Evolutionary conservation across 2,888 invertebrate species (phyloP).

Genomic region (Erannis defoliaria): DNA sequence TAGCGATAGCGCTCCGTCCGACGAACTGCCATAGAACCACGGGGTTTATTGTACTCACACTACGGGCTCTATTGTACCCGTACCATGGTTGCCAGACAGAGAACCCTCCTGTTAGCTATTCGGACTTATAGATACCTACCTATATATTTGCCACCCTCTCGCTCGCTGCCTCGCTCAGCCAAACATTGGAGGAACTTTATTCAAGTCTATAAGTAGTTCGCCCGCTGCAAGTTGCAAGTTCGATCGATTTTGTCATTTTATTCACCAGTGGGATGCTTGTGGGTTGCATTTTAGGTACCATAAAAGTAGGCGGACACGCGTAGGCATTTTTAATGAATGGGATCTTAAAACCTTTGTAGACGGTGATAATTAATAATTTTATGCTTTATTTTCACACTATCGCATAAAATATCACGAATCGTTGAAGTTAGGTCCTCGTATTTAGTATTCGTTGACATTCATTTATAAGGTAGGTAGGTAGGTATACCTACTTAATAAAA

Average conservation of each 20-base stretch:
- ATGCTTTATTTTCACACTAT: slow-evolving; percentile 2
- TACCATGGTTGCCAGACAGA: slow-evolving; percentile 74
- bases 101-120: slow-evolving; percentile 69
- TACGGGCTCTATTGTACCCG: slow-evolving; percentile 23
- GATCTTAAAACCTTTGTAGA: slow-evolving; percentile 8
- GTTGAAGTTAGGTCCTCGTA: no score
- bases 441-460: no score
- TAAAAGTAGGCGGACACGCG: slow-evolving; percentile 39
- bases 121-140: slow-evolving; percentile 62
- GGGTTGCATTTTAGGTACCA: slow-evolving; percentile 40
- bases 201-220: background rate
- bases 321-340: slow-evolving; percentile 37
- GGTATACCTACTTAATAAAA: no score
- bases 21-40: slow-evolving; percentile 66
- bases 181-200: slow-evolving; percentile 18
- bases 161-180: slow-evolving; percentile 33
- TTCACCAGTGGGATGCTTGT: slow-evolving; percentile 36
- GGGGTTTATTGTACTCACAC: slow-evolving; percentile 71
- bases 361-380: slow-evolving; percentile 7
- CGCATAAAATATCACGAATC: background rate
- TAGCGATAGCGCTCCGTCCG: slow-evolving; percentile 58
- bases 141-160: slow-evolving; percentile 55
- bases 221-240: slow-evolving; percentile 11
- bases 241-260: slow-evolving; percentile 25
- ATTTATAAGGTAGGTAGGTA: no score